Conservation (phyloP, 2,113 vertebrate genomes). For the Paralichthys olivaceus region DNA sequence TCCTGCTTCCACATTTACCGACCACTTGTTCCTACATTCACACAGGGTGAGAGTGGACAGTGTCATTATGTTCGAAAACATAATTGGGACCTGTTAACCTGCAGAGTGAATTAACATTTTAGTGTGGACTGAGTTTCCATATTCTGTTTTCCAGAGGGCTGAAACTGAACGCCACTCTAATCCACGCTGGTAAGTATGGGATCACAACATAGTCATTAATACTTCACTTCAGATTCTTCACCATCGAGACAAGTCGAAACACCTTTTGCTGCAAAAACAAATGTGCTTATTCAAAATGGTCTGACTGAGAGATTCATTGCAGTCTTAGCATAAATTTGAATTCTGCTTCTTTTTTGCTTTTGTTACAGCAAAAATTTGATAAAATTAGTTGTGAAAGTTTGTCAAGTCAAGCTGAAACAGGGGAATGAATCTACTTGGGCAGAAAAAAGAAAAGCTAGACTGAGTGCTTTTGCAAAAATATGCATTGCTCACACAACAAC, state of each 20-base stretch:
- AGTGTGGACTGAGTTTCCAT: conserved; percentile 26
- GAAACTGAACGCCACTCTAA: conserved; percentile 23
- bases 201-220: conserved; percentile 18
- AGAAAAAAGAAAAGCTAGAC: not conserved
- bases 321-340: not conserved
- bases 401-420: not conserved
- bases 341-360: not conserved
- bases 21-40: conserved; percentile 25
- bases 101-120: conserved; percentile 45
- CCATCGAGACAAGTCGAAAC: conserved; percentile 3
- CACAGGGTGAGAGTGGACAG: conserved; percentile 14
- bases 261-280: conserved; percentile 5
- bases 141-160: conserved; percentile 17
- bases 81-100: conserved; percentile 39
- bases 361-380: not conserved
- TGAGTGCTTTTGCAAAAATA: not conserved
- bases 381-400: conserved; percentile 1
- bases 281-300: conserved; percentile 5
- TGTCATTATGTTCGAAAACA: conserved; percentile 44
- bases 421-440: not conserved
- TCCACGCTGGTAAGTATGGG: conserved; percentile 22
- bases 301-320: not conserved
- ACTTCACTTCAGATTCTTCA: conserved; percentile 15
- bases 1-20: conserved; percentile 31
- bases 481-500: not conserved